Evolutionary conservation across 2,888 invertebrate species (phyloP), one percentile per base, ranked within the genome.

Genomic region (Stenoptilia bipunctidactyla): DNA sequence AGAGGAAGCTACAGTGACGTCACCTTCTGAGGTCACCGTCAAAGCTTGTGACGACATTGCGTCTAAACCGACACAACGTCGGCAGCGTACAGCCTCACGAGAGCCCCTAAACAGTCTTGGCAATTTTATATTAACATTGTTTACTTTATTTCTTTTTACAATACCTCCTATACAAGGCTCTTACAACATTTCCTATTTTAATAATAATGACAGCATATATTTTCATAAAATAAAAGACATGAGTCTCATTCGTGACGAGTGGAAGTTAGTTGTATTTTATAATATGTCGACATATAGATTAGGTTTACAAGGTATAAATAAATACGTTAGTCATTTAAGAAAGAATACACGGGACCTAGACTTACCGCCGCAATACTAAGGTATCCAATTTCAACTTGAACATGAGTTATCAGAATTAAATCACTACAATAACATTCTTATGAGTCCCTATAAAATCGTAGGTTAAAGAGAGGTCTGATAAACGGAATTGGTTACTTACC

Each of bases 231-330:
- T 36, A 13, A 15, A 34, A 10, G 38, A 43, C 1, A 33, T 40
- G 33, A 39, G 39, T 27, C 15, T 33, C 25, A 38, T 43, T 14
- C 13, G 34, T 5, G 34, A 34, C 34, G 34, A 34, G 13, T 34
- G 43, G 43, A 43, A 13, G 9, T 30, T 43, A 13, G 15, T 43
- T 14, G 39, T 43, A 15, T 43, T 35, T 13, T 40, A 38, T 36
- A 43, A 43, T 15, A 34, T 43, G 33, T 34, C 37, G 8, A 35
- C 40, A 13, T 43, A 40, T 36, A 40, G 40, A 37, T 34, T 35
- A 35, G 34, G 33, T 15, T 15, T 38, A 20, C 13, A 34, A 1
- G 30, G 34, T 8, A 15, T 40, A 27, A 25, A 43, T 35, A 38
- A 39, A 13, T 37, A 38, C 25, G 34, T 42, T 13, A 13, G 2